These are phyloP conservation scores for Myripristis murdjan DNA, from an alignment of 2,797 vertebrate genomes.

Conservation along the genomic window DNA sequence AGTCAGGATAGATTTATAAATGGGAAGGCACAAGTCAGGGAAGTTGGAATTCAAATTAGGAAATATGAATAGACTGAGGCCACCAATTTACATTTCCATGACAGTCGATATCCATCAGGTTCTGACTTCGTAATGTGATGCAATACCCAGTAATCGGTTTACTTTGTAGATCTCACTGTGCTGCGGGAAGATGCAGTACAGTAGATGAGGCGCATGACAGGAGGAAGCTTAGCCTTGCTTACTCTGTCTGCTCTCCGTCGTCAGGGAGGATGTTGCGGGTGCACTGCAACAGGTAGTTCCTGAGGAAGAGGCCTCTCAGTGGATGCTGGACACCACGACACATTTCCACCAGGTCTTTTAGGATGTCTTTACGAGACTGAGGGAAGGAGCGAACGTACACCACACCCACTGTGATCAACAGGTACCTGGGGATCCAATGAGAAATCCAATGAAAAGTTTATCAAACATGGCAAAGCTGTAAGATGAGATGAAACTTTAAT, in stretches of 20 bases:
- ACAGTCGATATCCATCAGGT: too few species aligned
- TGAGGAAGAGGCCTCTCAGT: slow-evolving; percentile 94
- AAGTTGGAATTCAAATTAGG: too few species aligned
- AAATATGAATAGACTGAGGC: too few species aligned
- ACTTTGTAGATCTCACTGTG: too few species aligned
- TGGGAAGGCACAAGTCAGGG: too few species aligned
- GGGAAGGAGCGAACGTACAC: slow-evolving; percentile 98
- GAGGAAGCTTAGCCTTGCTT: slow-evolving; percentile 12
- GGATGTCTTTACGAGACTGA: slow-evolving; percentile 97
- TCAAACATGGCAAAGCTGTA: too few species aligned
- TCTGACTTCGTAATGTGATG: too few species aligned
- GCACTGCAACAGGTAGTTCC: slow-evolving; percentile 98
- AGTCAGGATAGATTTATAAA: too few species aligned
- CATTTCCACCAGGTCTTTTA: slow-evolving; percentile 99
- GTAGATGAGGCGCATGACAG: neutral
- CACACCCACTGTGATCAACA: slow-evolving; percentile 98
- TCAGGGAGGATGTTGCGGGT: slow-evolving; percentile 98
- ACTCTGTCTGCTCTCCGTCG: slow-evolving; percentile 94
- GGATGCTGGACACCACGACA: slow-evolving; percentile 99
- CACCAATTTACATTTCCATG: too few species aligned
- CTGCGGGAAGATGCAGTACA: neutral
- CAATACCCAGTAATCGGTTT: too few species aligned
- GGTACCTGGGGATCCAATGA: slow-evolving; percentile 91
- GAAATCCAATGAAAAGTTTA: neutral
- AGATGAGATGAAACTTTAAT: too few species aligned